phyloP scores from a whole-genome alignment of 2,113 vertebrate genomes.

The Erythrocercus mccallii region DNA sequence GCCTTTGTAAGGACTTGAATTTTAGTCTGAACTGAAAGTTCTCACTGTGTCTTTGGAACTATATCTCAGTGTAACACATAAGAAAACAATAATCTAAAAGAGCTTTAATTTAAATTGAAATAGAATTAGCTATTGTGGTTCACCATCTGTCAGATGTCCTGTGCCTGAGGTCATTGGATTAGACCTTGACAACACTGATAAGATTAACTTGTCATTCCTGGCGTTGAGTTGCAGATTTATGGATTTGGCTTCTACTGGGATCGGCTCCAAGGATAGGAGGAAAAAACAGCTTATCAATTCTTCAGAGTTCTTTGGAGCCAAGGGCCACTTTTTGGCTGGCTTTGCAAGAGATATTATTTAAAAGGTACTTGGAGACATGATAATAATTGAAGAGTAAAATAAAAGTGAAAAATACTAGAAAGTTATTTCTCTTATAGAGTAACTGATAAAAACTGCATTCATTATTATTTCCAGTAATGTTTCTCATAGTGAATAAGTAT shows the following conservation, averaged over 20 bases:
- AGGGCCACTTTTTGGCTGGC: conserved; percentile 25
- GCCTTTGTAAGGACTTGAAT: background rate
- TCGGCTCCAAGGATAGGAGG: conserved; percentile 28
- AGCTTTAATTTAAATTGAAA: background rate
- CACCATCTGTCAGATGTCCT: background rate
- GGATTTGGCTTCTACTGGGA: conserved; percentile 53
- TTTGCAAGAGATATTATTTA: conserved; percentile 57
- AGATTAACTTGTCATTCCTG: conserved; percentile 50
- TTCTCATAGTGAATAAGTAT: background rate
- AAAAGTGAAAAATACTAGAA: background rate
- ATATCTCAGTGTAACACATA: background rate
- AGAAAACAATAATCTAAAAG: conserved; percentile 5
- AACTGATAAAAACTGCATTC: background rate
- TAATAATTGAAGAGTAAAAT: conserved; percentile 50
- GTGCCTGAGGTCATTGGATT: background rate
- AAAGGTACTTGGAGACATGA: conserved; percentile 32
- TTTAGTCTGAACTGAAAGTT: background rate
- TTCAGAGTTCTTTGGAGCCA: conserved; percentile 54
- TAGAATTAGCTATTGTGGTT: background rate
- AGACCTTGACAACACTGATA: conserved; percentile 33
- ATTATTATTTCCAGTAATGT: background rate
- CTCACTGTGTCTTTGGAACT: background rate
- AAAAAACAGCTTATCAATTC: conserved; percentile 72
- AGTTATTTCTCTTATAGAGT: background rate
- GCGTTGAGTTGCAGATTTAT: conserved; percentile 64